These are phyloP conservation scores for Oscheius sp. DNA, from an alignment of 2,888 invertebrate species.

Conservation along the genomic window DNA sequence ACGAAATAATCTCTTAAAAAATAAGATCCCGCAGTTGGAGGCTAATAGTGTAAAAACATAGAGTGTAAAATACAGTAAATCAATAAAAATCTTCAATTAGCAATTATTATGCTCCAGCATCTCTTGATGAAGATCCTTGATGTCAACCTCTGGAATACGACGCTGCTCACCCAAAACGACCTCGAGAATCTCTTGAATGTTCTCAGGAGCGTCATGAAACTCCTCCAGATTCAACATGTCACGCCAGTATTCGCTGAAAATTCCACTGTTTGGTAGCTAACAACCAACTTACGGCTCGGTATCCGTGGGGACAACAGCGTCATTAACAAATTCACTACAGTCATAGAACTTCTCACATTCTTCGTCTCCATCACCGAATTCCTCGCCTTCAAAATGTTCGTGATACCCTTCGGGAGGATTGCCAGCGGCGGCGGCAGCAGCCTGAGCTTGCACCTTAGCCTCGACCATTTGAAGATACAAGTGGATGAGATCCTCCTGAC, in stretches of 20 bases:
- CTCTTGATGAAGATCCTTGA: no score
- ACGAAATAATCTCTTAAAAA: no score
- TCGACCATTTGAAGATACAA: background rate
- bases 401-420: background rate
- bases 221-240: constrained; percentile 2
- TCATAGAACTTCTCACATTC: background rate
- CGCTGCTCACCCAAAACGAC: constrained; percentile 6
- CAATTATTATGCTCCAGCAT: no score
- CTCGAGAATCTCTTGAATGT: constrained; percentile 1
- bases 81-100: no score
- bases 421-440: background rate
- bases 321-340: no score
- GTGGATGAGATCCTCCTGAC: background rate
- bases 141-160: constrained; percentile 3
- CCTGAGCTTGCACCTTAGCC: background rate
- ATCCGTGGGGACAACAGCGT: background rate
- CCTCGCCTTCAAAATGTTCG: background rate
- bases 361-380: background rate
- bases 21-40: no score
- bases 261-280: no score
- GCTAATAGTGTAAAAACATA: no score
- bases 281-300: constrained; percentile 4
- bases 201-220: constrained; percentile 7
- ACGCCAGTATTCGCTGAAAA: background rate
- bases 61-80: no score